Evolutionary conservation across 1,140 invertebrate species (phyloP).

Genomic region (Trichonephila clavipes): DNA sequence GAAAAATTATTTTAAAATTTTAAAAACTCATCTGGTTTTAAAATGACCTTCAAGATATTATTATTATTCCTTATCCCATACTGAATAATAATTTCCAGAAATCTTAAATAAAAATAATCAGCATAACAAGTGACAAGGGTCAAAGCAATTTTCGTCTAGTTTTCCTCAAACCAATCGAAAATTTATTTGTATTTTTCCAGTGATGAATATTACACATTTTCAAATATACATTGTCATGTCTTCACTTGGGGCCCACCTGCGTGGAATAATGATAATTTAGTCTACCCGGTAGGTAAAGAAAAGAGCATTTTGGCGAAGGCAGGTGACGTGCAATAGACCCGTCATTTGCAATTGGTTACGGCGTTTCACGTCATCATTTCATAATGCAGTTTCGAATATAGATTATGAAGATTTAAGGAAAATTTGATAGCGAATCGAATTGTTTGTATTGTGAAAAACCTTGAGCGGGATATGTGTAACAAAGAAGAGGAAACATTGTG

Average conservation of each 20-base stretch:
- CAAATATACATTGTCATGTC: background rate
- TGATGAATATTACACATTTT: background rate
- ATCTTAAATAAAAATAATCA: background rate
- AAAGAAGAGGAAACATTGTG: background rate
- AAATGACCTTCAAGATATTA: background rate
- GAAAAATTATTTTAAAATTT: background rate
- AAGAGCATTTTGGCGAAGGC: background rate
- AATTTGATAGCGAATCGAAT: background rate
- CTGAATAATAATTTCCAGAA: background rate
- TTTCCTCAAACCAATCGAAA: background rate
- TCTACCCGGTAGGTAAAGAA: background rate
- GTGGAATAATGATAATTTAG: background rate
- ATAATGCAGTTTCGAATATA: background rate
- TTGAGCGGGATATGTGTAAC: background rate
- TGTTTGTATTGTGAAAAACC: background rate
- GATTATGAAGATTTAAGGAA: background rate
- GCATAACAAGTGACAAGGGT: background rate
- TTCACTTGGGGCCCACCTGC: background rate
- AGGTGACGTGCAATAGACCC: background rate
- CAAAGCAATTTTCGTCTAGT: background rate
- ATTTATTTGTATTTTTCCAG: background rate
- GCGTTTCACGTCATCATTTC: background rate
- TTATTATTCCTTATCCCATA: background rate
- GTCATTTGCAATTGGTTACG: background rate
- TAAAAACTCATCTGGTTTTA: background rate